Evolutionary conservation across 2,888 invertebrate species (phyloP).

Genomic region (Troilus luridus): DNA sequence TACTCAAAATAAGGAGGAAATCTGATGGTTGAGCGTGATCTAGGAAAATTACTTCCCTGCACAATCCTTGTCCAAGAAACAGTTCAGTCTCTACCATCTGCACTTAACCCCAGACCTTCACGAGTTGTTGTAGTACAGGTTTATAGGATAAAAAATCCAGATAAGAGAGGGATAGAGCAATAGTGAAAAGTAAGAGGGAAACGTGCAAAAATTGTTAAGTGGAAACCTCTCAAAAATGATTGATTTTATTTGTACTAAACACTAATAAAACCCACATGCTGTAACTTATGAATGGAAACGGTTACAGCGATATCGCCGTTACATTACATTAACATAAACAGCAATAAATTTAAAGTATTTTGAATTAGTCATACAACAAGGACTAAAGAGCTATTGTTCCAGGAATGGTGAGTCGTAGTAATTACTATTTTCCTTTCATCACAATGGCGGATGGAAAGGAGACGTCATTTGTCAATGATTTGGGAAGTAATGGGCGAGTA

Average conservation of each 20-base stretch:
- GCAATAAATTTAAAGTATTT: constrained; percentile 7
- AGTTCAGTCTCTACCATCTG: no score
- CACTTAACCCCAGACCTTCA: no score
- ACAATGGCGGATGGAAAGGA: background rate
- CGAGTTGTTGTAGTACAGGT: no score
- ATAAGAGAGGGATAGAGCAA: no score
- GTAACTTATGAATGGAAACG: constrained; percentile 16
- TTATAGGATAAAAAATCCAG: no score
- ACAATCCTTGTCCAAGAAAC: no score
- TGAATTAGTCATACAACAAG: constrained; percentile 1
- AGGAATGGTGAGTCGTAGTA: constrained; percentile 17
- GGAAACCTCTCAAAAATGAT: no score
- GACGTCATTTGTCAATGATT: constrained; percentile 35
- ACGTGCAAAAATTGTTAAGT: no score
- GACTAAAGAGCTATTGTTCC: constrained; percentile 39
- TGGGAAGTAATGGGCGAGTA: constrained; percentile 8
- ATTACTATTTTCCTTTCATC: constrained; percentile 43
- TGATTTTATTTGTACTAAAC: background rate
- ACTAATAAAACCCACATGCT: background rate
- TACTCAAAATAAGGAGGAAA: no score
- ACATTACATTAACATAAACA: background rate
- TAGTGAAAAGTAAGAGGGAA: no score
- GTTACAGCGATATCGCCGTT: background rate
- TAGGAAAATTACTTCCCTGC: no score
- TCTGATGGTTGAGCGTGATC: no score